Evolutionary conservation across 2,888 invertebrate species (phyloP).

Genomic region (Drosophila picticornis): DNA sequence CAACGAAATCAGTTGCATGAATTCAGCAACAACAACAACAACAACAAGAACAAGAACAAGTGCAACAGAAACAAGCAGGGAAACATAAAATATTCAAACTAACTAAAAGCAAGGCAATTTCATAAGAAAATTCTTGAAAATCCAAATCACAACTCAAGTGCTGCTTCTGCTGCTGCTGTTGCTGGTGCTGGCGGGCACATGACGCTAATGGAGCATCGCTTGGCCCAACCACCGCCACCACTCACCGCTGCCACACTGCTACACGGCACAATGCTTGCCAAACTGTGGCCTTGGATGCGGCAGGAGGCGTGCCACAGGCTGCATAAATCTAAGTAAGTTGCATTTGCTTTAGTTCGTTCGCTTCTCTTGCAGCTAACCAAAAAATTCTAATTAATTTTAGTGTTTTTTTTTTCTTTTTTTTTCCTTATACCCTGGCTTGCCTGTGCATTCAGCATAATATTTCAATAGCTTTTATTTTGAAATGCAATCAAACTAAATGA

Average conservation of each 20-base stretch:
- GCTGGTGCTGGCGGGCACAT: slow-evolving; percentile 51
- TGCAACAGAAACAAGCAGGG: slow-evolving; percentile 44
- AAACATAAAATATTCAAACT: slow-evolving; percentile 69
- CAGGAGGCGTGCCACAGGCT: slow-evolving; percentile 63
- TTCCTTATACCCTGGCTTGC: not conserved
- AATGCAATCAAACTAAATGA: not conserved
- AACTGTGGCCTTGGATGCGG: slow-evolving; percentile 56
- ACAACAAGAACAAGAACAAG: slow-evolving; percentile 18
- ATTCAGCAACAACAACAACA: slow-evolving; percentile 40
- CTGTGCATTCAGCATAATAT: not conserved
- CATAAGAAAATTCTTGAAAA: slow-evolving; percentile 58
- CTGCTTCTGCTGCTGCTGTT: slow-evolving; percentile 2
- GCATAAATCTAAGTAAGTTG: slow-evolving; percentile 76
- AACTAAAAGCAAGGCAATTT: slow-evolving; percentile 61
- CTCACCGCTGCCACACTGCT: slow-evolving; percentile 8
- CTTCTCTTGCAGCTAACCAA: not conserved
- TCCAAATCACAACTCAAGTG: slow-evolving; percentile 51
- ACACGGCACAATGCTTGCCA: slow-evolving; percentile 50
- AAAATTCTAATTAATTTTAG: slow-evolving; percentile 43
- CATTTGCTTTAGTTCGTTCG: slow-evolving; percentile 8
- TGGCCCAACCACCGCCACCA: slow-evolving; percentile 40
- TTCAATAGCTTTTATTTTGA: not conserved
- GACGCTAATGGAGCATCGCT: slow-evolving; percentile 69
- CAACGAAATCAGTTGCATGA: slow-evolving; percentile 62
- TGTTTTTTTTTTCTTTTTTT: not conserved